phyloP scores from a whole-genome alignment of 2,113 vertebrate species.

The Montifringilla adamsi region DNA sequence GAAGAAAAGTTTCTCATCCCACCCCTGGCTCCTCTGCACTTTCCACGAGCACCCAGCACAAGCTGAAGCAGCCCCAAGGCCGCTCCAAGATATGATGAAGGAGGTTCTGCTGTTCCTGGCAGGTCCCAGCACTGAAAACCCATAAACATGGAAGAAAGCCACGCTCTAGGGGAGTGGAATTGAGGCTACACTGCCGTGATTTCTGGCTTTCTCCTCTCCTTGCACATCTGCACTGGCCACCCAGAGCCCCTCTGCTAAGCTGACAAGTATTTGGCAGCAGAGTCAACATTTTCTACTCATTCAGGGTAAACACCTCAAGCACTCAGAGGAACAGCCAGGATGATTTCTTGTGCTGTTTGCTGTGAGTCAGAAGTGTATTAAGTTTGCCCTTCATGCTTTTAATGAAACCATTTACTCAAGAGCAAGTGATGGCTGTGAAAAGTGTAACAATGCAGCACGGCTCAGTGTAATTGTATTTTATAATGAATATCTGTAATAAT shows the following conservation, averaged over 20 bases:
- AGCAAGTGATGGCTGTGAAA: not conserved
- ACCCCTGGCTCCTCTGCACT: not conserved
- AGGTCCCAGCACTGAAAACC: not conserved
- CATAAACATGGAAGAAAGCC: not conserved
- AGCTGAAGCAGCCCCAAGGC: not conserved
- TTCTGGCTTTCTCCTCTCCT: not conserved
- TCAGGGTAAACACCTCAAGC: not conserved
- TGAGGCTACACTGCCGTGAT: not conserved
- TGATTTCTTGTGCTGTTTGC: conserved; percentile 12
- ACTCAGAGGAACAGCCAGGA: not conserved
- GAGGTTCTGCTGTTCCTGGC: not conserved
- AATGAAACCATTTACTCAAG: conserved; percentile 57
- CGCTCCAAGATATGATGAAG: not conserved
- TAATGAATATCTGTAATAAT: conserved; percentile 38
- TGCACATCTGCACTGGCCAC: not conserved
- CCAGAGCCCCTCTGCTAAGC: not conserved
- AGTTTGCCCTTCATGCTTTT: conserved; percentile 48
- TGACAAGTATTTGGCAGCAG: not conserved
- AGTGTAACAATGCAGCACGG: not conserved
- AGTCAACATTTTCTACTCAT: not conserved
- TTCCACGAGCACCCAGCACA: not conserved
- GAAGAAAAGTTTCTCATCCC: not conserved
- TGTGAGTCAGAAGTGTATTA: conserved; percentile 27
- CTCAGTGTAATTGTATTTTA: not conserved
- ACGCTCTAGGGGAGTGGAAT: not conserved